Base-by-base conservation (phyloP, 2,797 vertebrate species). In the Myiothlypis chrysogaster region DNA sequence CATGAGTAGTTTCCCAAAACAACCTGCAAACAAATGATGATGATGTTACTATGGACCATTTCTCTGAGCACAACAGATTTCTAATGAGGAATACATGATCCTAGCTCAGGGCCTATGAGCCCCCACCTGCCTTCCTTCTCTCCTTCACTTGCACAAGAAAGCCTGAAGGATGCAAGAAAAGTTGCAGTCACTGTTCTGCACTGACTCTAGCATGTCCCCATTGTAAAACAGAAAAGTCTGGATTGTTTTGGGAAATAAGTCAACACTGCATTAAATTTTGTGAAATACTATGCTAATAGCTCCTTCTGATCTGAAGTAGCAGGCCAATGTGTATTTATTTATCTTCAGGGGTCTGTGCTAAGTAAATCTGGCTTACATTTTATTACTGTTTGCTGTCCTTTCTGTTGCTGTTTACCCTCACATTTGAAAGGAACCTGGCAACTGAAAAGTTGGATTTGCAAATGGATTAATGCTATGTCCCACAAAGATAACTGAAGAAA, bases 401-500 rank as follows among this genome's bases (percentile, higher is more conserved):
- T 87, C 81, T 82, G 61, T 52, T 94, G 79, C 71, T 96, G 46
- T 94, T 93, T 96, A 64, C 46, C 23, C 35, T 95, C 64, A 25
- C 71, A 80, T 95, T 93, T 91, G 43, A 94, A 96, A 95, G 69
- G 56, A 93, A 59, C 2, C 41, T 83, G 72, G 63, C 68, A 90
- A 94, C 39, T 41, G 30, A 83, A 73, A 96, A 87, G 71, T 59
- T 88, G 53, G 44, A 73, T 68, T 92, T 94, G 75, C 90, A 80
- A 75, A 80, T 34, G 55, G 87, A 82, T 97, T 95, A 94, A 85
- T 4, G 1, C 30, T 78, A 5, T 83, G 65, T 71, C 61, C 83
- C 72, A 71, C 91, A 90, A 96, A 94, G 39, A 75, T 61, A 94
- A 69, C 37, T 59, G 30, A 90, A 93, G 44, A 95, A 89, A 93